Base-by-base conservation (phyloP, 1,140 invertebrate genomes). In the Bombus vancouverensis region DNA sequence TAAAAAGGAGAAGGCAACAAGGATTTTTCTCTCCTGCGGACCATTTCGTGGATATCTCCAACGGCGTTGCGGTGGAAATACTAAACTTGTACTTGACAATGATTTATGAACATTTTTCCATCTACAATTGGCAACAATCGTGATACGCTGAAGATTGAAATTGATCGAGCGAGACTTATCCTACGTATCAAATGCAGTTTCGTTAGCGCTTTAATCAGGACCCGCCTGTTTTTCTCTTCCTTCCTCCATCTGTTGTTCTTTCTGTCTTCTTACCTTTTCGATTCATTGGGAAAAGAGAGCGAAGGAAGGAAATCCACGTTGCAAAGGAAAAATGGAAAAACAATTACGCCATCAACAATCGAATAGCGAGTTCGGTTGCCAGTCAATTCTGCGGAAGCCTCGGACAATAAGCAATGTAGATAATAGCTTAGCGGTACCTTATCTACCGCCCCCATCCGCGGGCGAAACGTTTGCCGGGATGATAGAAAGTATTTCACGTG, bases 401-500 rank as follows among this genome's bases (percentile, higher is more conserved):
- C 39, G 53, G 53, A 89, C 81, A 89, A 90, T 89, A 87, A 89
- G 81, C 82, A 85, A 81, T 66, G 75, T 72, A 80, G 81, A 90
- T 90, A 87, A 90, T 80, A 75, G 77, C 34, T 70, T 6, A 47
- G 68, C 72, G 66, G 37, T 39, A 28, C n/a, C 76, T 85, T 88
- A 87, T 83, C 75, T 77, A 25, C 34, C 44, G 32, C 6, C 53
- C 81, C 66, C 65, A 71, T 71, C 44, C 42, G 68, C 53, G 22
- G n/a, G 65, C 53, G 81, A 80, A 85, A 90, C 78, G 66, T 70
- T 90, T 75, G 70, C 71, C 47, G 71, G 78, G 78, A 90, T 81
- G 88, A 90, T 90, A 86, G 88, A 88, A 90, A 80, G 80, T 90
- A 90, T 88, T 80, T 78, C 57, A 53, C 47, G 62, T 32, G 59